Evolutionary conservation across 2,797 vertebrate genomes (phyloP).

Genomic region (Brachyrhaphis roseni): DNA sequence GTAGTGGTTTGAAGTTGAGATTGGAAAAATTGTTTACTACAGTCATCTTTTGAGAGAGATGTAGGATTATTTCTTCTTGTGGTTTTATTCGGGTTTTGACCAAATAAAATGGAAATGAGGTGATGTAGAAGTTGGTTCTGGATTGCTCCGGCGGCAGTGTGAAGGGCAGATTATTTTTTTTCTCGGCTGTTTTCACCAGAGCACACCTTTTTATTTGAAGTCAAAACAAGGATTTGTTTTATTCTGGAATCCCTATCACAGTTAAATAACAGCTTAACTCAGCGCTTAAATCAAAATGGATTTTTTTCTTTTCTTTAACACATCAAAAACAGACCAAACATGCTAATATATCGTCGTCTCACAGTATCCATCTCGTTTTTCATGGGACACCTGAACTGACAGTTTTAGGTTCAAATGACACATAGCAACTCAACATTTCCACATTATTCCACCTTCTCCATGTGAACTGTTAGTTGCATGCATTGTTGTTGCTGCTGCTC

Average conservation of each 20-base stretch:
- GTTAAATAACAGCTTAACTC: constrained; percentile 9
- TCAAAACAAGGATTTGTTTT: constrained; percentile 25
- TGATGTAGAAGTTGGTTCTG: constrained; percentile 28
- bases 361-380: constrained; percentile 40
- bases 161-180: constrained; percentile 27
- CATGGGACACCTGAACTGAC: constrained; percentile 45
- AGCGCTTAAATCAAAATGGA: constrained; percentile 25
- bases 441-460: constrained; percentile 78
- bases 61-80: background rate
- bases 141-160: constrained; percentile 35
- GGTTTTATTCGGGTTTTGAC: constrained; percentile 12
- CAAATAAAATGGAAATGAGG: constrained; percentile 2
- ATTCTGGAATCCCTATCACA: constrained; percentile 32
- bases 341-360: constrained; percentile 6
- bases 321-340: constrained; percentile 37
- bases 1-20: background rate
- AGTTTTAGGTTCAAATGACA: constrained; percentile 62
- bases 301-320: constrained; percentile 32
- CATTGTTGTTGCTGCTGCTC: constrained; percentile 86
- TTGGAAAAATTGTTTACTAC: background rate
- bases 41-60: background rate
- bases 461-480: constrained; percentile 84
- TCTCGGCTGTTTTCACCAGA: constrained; percentile 46
- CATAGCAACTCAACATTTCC: constrained; percentile 67
- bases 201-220: constrained; percentile 29